Percentiles rank a stretch among this genome's conserved stretches.
These are phyloP conservation scores for Crypturellus undulatus DNA, from an alignment of 2,113 vertebrate genomes.

Conservation along the genomic window DNA sequence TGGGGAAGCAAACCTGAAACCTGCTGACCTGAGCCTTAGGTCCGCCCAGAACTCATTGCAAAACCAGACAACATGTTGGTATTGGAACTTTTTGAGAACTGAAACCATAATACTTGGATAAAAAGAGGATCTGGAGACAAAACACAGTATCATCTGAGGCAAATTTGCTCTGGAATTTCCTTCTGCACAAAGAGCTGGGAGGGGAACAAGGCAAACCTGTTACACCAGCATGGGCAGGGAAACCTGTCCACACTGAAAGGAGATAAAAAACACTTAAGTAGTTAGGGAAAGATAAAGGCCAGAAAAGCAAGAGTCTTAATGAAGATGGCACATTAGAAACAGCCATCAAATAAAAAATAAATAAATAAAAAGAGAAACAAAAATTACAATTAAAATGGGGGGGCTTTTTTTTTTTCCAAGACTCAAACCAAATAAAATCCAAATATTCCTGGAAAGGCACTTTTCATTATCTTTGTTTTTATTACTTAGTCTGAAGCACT, in stretches of 20 bases:
- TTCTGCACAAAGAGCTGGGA: slow-evolving; percentile 63
- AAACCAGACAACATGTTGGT: not conserved
- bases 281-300: slow-evolving; percentile 49
- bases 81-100: not conserved
- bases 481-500: not conserved
- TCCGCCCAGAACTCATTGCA: not conserved
- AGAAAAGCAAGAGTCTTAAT: slow-evolving; percentile 41
- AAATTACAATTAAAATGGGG: too few species aligned
- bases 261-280: slow-evolving; percentile 25
- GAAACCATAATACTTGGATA: not conserved
- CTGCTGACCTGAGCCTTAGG: accelerated
- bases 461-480: not conserved
- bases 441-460: not conserved
- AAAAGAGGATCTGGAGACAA: not conserved
- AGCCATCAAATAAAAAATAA: not conserved
- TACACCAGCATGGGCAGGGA: slow-evolving; percentile 54
- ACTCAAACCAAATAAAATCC: not conserved
- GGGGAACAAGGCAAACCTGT: slow-evolving; percentile 71
- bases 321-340: not conserved
- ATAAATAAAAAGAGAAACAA: too few species aligned
- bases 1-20: not conserved
- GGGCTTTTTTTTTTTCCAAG: not conserved
- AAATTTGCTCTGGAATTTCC: slow-evolving; percentile 61
- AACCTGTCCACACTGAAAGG: slow-evolving; percentile 14
- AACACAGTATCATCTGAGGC: slow-evolving; percentile 33